Percentiles rank a stretch among this genome's conserved stretches.
These are phyloP conservation scores for Heterodera carotae DNA, from an alignment of 1,140 invertebrate genomes.

Conservation along the genomic window DNA sequence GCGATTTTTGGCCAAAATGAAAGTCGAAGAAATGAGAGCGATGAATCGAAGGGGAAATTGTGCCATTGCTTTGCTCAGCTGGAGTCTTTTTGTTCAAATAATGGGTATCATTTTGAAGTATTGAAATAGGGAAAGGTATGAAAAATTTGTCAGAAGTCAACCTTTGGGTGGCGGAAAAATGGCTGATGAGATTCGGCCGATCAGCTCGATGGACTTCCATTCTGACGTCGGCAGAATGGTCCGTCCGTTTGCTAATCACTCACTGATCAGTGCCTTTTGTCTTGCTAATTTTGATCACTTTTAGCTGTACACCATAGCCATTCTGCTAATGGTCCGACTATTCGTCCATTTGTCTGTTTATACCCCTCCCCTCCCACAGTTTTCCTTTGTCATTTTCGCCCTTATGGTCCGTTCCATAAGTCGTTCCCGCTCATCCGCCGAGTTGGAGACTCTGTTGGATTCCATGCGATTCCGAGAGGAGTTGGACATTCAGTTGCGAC, in stretches of 20 bases:
- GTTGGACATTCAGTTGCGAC: conserved; percentile 43
- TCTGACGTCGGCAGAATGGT: conserved; percentile 45
- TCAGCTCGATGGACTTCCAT: conserved; percentile 27
- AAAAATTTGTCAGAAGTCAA: not conserved
- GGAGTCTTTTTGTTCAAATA: conserved; percentile 1
- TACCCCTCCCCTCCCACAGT: conserved; percentile 4
- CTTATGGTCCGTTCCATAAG: conserved; percentile 51
- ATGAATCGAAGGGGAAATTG: not conserved
- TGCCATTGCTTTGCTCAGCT: not conserved
- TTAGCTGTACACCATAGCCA: conserved; percentile 45
- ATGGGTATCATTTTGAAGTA: not conserved
- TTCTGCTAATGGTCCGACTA: conserved; percentile 39
- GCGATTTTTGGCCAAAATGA: not conserved
- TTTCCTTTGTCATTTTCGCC: conserved; percentile 44
- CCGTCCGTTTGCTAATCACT: not conserved
- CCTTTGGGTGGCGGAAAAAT: not conserved
- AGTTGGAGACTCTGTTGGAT: conserved; percentile 48
- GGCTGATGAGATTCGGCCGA: not conserved
- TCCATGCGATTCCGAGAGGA: conserved; percentile 52
- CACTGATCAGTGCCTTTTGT: too few relatives aligned
- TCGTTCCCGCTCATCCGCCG: conserved; percentile 37
- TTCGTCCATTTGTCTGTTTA: not conserved
- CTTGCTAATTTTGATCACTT: not conserved
- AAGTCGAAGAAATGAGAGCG: not conserved
- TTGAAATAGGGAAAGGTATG: not conserved